Evolutionary conservation across 2,113 vertebrate genomes (phyloP).

Genomic region (Hydrochoerus hydrochaeris): DNA sequence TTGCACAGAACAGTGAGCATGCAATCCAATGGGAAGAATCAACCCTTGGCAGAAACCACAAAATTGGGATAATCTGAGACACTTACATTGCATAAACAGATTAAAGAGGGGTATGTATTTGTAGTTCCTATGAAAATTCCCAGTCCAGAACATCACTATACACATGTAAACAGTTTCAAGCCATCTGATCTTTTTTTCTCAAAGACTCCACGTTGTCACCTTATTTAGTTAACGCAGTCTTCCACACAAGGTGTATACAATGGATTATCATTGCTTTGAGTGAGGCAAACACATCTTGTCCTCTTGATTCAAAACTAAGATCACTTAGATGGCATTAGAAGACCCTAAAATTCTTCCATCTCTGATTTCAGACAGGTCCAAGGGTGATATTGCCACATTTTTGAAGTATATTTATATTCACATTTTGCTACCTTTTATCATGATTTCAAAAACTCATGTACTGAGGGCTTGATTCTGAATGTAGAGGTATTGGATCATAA

Average conservation of each 20-base stretch:
- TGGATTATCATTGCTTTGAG: background rate
- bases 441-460: background rate
- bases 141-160: too few species aligned
- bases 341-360: background rate
- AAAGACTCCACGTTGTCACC: background rate
- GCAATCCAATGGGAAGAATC: background rate
- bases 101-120: background rate
- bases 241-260: background rate
- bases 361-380: background rate
- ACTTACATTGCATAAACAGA: background rate
- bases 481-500: background rate
- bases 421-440: background rate
- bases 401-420: background rate
- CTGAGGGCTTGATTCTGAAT: background rate
- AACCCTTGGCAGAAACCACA: background rate
- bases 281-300: background rate
- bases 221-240: background rate
- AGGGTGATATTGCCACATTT: background rate
- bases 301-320: slow-evolving; percentile 7
- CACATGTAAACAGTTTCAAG: background rate
- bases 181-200: background rate
- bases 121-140: background rate
- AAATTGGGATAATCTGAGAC: background rate
- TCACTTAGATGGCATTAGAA: background rate
- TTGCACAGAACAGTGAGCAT: background rate